Conservation (phyloP, 2,888 invertebrate species). For the Trichopoda pennipes region DNA sequence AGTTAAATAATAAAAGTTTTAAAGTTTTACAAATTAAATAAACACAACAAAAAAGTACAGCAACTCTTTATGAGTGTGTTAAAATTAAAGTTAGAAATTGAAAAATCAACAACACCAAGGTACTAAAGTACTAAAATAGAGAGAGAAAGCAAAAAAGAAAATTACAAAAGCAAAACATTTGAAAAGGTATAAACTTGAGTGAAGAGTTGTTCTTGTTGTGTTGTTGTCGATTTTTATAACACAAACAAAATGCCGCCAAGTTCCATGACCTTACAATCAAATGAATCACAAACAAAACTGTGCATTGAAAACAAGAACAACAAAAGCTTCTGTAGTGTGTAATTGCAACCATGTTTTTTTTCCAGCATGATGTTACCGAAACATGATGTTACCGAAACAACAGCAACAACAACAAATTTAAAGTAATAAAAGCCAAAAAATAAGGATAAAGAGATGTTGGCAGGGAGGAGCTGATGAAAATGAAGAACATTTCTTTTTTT, state of each 20-base stretch:
- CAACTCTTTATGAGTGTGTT: background rate
- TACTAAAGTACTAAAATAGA: constrained; percentile 9
- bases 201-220: constrained; percentile 57
- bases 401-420: constrained; percentile 3
- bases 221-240: constrained; percentile 61
- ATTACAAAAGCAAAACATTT: constrained; percentile 35
- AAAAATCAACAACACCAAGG: constrained; percentile 8
- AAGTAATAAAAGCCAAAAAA: background rate
- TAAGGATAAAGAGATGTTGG: constrained; percentile 47
- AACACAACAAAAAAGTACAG: background rate
- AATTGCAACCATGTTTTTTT: constrained; percentile 59
- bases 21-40: constrained; percentile 13
- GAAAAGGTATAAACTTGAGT: constrained; percentile 60
- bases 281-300: constrained; percentile 68
- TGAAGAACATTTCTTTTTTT: background rate
- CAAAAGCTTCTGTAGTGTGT: constrained; percentile 58
- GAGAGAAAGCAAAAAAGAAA: background rate
- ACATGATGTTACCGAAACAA: constrained; percentile 21
- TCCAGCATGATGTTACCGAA: constrained; percentile 38
- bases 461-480: constrained; percentile 7
- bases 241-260: constrained; percentile 72
- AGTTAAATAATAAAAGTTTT: background rate
- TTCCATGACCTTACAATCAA: constrained; percentile 80
- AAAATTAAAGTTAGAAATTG: constrained; percentile 46
- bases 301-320: constrained; percentile 55